A percentile compares a stretch with the other conserved stretches of the same genome.
Conservation (phyloP, 2,797 vertebrate genomes). For the Anolis apletophallus region DNA sequence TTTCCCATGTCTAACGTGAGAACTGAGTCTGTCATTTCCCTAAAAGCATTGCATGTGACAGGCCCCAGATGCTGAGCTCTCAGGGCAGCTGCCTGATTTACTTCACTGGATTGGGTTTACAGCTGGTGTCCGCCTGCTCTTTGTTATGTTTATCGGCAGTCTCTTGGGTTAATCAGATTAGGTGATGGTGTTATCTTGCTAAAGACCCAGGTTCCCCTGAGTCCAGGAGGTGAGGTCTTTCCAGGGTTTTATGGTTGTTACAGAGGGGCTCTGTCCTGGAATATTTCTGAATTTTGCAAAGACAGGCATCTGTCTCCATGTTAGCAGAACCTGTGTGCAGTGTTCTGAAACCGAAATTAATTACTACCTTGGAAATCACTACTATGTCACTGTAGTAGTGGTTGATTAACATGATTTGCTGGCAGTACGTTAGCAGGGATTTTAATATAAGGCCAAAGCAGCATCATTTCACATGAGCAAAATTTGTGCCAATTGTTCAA, state of each 20-base stretch:
- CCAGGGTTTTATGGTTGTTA: constrained; percentile 50
- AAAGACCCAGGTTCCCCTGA: constrained; percentile 68
- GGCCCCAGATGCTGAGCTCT: constrained; percentile 77
- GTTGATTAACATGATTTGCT: not conserved
- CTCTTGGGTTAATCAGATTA: constrained; percentile 78
- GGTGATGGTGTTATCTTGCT: constrained; percentile 70
- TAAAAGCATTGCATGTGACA: constrained; percentile 76
- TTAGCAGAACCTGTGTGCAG: not conserved
- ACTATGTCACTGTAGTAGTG: too few relatives aligned
- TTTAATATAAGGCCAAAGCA: not conserved
- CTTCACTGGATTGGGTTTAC: constrained; percentile 71
- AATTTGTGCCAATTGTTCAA: not conserved
- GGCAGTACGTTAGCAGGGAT: not conserved
- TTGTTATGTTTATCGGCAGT: constrained; percentile 76
- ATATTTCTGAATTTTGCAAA: constrained; percentile 26
- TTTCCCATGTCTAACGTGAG: constrained; percentile 68
- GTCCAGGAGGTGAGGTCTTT: constrained; percentile 50
- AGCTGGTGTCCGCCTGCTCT: constrained; percentile 78
- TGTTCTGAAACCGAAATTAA: not conserved
- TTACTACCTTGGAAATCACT: constrained; percentile 9
- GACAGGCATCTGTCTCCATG: constrained; percentile 9
- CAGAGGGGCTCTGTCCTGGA: constrained; percentile 21
- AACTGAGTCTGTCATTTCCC: constrained; percentile 73
- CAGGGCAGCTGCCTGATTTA: constrained; percentile 72
- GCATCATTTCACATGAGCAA: constrained; percentile 7